phyloP scores from a whole-genome alignment of 2,797 vertebrate species.

The Liparis tanakae region DNA sequence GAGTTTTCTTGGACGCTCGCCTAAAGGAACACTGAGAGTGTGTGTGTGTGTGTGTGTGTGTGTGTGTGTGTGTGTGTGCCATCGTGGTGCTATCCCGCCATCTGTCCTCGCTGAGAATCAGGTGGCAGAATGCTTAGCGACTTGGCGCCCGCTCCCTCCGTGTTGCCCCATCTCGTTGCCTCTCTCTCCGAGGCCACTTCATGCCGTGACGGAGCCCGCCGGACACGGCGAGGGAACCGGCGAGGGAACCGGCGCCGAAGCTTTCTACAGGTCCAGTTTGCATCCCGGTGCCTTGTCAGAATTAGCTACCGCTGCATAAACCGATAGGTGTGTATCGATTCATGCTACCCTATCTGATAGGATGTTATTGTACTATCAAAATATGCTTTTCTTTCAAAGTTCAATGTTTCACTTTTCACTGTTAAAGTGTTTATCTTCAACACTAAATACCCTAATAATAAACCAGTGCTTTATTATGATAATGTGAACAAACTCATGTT shows the following conservation, averaged over 20 bases:
- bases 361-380: no score
- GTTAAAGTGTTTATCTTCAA: no score
- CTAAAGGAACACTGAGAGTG: slow-evolving; percentile 57
- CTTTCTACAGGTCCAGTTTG: slow-evolving; percentile 46
- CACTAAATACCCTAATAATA: no score
- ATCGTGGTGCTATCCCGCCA: slow-evolving; percentile 70
- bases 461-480: no score
- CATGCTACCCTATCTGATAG: no score
- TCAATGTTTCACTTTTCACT: no score
- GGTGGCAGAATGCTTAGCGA: slow-evolving; percentile 74
- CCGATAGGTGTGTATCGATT: no score
- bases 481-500: no score
- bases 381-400: no score
- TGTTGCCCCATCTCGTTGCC: slow-evolving; percentile 50
- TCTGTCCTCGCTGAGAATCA: slow-evolving; percentile 78
- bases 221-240: slow-evolving; percentile 56
- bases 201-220: slow-evolving; percentile 55
- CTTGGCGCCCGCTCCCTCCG: slow-evolving; percentile 72
- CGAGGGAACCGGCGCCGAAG: slow-evolving; percentile 43
- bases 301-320: no score
- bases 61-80: slow-evolving; percentile 48
- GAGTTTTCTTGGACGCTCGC: slow-evolving; percentile 58
- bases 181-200: slow-evolving; percentile 68
- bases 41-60: slow-evolving; percentile 24
- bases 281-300: no score